Base-by-base conservation (phyloP, 1,140 invertebrate genomes). In the Bombus waltoni region DNA sequence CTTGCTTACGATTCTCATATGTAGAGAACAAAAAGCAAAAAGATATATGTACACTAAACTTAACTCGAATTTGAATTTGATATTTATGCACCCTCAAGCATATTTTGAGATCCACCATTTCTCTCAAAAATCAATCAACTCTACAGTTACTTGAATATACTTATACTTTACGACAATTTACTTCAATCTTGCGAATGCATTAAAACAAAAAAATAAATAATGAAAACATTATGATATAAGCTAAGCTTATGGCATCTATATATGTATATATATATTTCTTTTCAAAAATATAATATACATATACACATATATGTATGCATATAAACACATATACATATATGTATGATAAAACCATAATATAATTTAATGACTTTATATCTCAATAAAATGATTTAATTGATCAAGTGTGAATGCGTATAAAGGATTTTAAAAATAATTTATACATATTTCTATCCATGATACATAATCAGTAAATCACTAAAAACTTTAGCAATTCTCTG, bases 151-250 rank as follows among this genome's bases (percentile, higher is more conserved):
- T 94, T 92, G 92, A 94, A 92, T 94, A 94, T 94, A 94, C 92
- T 95, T 94, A 94, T 94, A 95, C 93, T 94, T 93, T 94, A 94
- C 93, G 93, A 94, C 94, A 94, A 93, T 94, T 93, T 94, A 95
- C 94, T 95, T 94, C 93, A 93, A 92, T 95, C 93, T 95, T 94
- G 94, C 94, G 92, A 93, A 95, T 95, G 94, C 94, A 94, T 94
- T 93, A 94, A 92, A 91, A 93, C 87, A 92, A 91, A 92, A 91
- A 90, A 94, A 92, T 90, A 93, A 93, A 92, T 91, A 93, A 94
- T 93, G 91, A 93, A 92, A 94, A 94, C 92, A 93, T 94, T 92
- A 92, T 94, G 91, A 91, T 93, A 91, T 93, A 94, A 95, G 93
- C 93, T 91, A 94, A 94, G 94, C 93, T 92, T 87, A 93, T 94